Conservation (phyloP, 1,140 invertebrate species). For the Drosophila sturtevanti region DNA sequence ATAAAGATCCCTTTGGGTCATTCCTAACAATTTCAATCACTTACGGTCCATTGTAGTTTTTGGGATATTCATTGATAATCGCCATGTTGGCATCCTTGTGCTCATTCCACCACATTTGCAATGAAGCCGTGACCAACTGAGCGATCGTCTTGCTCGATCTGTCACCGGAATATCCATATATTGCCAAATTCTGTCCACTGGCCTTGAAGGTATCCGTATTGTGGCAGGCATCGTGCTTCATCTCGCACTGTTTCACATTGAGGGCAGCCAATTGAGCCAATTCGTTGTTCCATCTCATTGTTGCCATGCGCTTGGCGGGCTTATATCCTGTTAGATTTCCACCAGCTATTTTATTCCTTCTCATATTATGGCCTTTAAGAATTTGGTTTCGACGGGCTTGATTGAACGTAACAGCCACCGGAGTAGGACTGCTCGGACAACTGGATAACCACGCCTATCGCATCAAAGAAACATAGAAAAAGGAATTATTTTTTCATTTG, state of each 20-base stretch:
- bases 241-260: slow-evolving; percentile 56
- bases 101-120: slow-evolving; percentile 48
- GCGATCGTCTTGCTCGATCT: not conserved
- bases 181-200: slow-evolving; percentile 64
- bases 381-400: not conserved
- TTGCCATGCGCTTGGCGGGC: slow-evolving; percentile 57
- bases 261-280: slow-evolving; percentile 47
- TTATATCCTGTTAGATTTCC: slow-evolving; percentile 25
- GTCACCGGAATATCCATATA: slow-evolving; percentile 25
- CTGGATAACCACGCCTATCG: slow-evolving; percentile 23
- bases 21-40: not conserved
- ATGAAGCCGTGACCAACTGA: slow-evolving; percentile 7
- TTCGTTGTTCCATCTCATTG: slow-evolving; percentile 58
- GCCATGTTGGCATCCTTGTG: slow-evolving; percentile 28
- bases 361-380: slow-evolving; percentile 41
- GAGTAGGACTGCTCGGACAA: slow-evolving; percentile 48
- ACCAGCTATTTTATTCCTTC: slow-evolving; percentile 45
- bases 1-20: not conserved
- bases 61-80: slow-evolving; percentile 30
- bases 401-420: slow-evolving; percentile 6
- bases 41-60: slow-evolving; percentile 27
- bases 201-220: slow-evolving; percentile 47
- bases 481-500: not conserved
- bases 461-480: not conserved
- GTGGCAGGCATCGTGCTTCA: slow-evolving; percentile 60